Conservation (phyloP, 1,140 invertebrate species). For the Melanaphis sacchari region DNA sequence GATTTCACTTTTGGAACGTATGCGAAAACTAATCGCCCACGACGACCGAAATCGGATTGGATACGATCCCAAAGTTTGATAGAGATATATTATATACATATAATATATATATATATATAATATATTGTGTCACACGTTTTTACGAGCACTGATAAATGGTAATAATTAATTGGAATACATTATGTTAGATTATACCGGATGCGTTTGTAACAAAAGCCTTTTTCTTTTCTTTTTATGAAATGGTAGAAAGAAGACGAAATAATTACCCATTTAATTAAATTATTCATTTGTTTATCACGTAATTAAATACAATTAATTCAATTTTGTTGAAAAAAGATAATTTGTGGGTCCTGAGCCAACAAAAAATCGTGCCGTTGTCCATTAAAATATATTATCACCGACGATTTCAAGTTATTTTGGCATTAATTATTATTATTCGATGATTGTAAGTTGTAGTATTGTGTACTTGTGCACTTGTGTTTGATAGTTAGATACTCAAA, state of each 20-base stretch:
- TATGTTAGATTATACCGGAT: not conserved
- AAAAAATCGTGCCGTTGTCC: not conserved
- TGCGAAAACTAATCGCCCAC: slow-evolving; percentile 19
- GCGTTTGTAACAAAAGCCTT: not conserved
- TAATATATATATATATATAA: not conserved
- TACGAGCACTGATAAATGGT: not conserved
- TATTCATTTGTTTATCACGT: not conserved
- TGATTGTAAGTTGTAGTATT: too few species aligned
- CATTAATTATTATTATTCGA: too few species aligned
- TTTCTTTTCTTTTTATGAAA: not conserved
- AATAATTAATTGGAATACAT: not conserved
- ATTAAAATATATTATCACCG: not conserved
- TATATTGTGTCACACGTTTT: not conserved
- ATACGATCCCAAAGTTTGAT: not conserved
- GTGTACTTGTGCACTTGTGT: not conserved
- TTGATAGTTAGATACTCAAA: not conserved
- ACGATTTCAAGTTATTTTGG: too few species aligned
- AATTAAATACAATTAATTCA: not conserved
- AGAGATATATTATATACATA: not conserved
- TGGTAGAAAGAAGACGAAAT: not conserved
- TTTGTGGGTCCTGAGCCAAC: not conserved
- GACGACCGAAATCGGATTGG: not conserved
- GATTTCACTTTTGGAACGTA: slow-evolving; percentile 26
- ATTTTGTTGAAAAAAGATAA: not conserved
- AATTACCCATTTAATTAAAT: not conserved